Evolutionary conservation across 2,888 invertebrate species (phyloP).

Genomic region (Megamerina dolium): DNA sequence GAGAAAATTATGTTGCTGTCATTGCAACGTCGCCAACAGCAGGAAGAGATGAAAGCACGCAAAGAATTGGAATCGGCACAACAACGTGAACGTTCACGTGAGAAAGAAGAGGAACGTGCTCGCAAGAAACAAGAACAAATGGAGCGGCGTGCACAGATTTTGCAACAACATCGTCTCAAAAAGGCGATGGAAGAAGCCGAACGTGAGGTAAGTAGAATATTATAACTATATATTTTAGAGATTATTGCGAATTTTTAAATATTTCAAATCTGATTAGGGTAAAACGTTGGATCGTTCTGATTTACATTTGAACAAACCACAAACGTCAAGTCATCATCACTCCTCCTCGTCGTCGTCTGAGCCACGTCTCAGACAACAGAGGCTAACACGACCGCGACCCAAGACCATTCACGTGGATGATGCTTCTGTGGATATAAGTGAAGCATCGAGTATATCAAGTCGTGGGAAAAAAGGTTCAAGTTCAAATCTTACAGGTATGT

Average conservation of each 20-base stretch:
- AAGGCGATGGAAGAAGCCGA: conserved; percentile 90
- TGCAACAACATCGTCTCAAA: conserved; percentile 88
- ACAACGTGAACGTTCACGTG: conserved; percentile 68
- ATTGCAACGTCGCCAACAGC: conserved; percentile 82
- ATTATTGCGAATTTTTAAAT: neutral
- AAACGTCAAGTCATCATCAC: conserved; percentile 14
- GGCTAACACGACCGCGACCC: conserved; percentile 67
- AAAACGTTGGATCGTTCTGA: conserved; percentile 70
- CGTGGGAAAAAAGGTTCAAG: conserved; percentile 74
- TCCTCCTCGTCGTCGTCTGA: conserved; percentile 34
- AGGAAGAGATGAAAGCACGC: conserved; percentile 76
- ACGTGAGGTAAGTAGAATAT: conserved; percentile 57
- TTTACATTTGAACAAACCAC: conserved; percentile 54
- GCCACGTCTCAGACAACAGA: conserved; percentile 61
- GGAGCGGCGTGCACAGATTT: conserved; percentile 77
- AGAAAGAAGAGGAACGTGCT: conserved; percentile 68
- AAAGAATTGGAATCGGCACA: conserved; percentile 78
- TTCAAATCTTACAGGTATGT: conserved; percentile 73
- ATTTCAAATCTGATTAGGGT: conserved; percentile 53
- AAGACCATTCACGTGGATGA: conserved; percentile 89
- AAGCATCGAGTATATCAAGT: conserved; percentile 66
- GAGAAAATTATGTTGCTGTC: conserved; percentile 86
- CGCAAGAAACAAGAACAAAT: conserved; percentile 77
- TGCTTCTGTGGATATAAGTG: conserved; percentile 70
- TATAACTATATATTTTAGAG: neutral